These are phyloP conservation scores for Okamejei kenojei DNA, from an alignment of 2,797 vertebrate species.

Conservation along the genomic window DNA sequence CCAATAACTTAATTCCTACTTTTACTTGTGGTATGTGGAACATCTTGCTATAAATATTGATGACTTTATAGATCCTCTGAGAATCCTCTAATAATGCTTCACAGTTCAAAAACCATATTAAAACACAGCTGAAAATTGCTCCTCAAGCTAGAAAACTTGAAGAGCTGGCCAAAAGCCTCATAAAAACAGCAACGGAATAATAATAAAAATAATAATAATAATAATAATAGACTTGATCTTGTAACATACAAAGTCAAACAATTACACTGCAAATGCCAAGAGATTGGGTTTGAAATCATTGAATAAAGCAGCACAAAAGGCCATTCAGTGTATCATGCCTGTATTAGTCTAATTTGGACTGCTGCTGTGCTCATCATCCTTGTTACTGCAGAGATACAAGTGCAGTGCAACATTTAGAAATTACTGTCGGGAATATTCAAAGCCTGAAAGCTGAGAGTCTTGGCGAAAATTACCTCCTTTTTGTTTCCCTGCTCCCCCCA, in stretches of 20 bases:
- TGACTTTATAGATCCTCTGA: background rate
- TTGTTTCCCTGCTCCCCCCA: no score
- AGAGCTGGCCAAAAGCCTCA: background rate
- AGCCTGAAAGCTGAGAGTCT: background rate
- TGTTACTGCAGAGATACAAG: background rate
- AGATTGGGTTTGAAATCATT: no score
- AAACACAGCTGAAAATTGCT: background rate
- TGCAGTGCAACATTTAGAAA: background rate
- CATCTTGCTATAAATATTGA: background rate
- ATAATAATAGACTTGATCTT: background rate
- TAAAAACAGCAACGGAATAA: background rate
- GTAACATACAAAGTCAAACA: background rate
- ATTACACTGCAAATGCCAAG: background rate
- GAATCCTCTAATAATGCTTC: background rate
- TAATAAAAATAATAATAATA: background rate
- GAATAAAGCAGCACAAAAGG: no score
- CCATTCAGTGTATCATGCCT: no score
- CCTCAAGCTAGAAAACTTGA: background rate
- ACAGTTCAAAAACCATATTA: background rate
- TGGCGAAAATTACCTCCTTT: background rate
- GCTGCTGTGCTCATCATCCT: background rate
- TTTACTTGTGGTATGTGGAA: background rate
- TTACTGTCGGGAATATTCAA: background rate
- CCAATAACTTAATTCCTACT: background rate
- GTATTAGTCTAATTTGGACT: background rate